phyloP scores from a whole-genome alignment of 2,797 vertebrate genomes.

The Pipistrellus kuhlii region DNA sequence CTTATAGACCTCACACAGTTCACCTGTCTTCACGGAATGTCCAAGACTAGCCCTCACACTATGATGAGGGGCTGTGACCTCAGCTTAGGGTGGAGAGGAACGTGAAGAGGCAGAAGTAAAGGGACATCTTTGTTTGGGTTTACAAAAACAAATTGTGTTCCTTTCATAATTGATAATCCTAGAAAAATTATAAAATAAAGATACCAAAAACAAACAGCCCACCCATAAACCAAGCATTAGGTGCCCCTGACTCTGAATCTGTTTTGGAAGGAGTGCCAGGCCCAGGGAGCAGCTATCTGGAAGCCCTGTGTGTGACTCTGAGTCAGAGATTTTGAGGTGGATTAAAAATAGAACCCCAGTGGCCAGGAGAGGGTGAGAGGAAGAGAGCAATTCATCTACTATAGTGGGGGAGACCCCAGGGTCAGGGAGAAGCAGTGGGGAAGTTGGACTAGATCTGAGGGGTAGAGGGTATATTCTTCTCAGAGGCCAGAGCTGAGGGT shows the following conservation, averaged over 20 bases:
- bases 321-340: conserved; percentile 80
- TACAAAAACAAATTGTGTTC: not conserved
- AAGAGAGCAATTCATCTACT: conserved; percentile 8
- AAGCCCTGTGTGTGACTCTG: conserved; percentile 82
- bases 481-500: not conserved
- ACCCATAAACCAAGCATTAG: not conserved
- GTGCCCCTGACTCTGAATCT: conserved; percentile 39
- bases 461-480: not conserved
- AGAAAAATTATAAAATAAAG: not conserved
- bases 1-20: not conserved
- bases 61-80: not conserved
- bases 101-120: not conserved
- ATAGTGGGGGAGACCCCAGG: conserved; percentile 24
- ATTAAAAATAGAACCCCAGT: conserved; percentile 81
- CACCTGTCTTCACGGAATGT: not conserved
- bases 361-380: conserved; percentile 48
- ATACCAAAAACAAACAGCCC: not conserved
- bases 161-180: not conserved
- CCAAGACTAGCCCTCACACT: not conserved
- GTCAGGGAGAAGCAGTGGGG: not conserved
- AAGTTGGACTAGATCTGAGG: not conserved
- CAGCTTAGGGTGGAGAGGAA: not conserved
- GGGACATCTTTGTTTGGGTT: not conserved
- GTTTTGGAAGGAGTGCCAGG: conserved; percentile 27
- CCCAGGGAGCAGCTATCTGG: conserved; percentile 69